Base-by-base conservation (phyloP, 2,888 invertebrate species). In the Pachydiplax longipennis region DNA sequence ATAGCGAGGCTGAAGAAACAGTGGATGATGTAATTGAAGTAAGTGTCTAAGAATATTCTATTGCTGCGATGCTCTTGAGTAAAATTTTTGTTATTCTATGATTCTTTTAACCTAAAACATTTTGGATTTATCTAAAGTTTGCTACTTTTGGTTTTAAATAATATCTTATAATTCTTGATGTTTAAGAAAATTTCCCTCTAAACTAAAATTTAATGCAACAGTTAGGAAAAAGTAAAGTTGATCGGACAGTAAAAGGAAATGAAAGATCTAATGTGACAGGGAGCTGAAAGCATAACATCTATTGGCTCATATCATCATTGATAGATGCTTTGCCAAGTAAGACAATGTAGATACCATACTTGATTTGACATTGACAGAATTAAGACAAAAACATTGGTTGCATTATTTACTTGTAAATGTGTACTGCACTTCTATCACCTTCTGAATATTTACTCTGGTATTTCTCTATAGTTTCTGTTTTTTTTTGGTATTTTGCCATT, bases 1-100 rank as follows among this genome's bases (percentile, higher is more conserved):
- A 98, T 94, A 98, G 98, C 93, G 99, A 99, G 94, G 99, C 99
- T 5, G 99, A 99, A 94, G 99, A 99, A 94, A 97, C 97, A 92
- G 96, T 99, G 0, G 99, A 99, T 94, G 99, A 99, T 94, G 97
- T 99, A 92, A 95, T 99, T 91, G 98, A 99, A 95, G 98, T 98
- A 94, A 94, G 92, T 91, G 25, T 73, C 81, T 25, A 13, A n/a
- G 15, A 82, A 31, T 25, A 8, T 73, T 25, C 8, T 25, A 25
- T 73, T 73, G 73, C 13, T 65, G 13, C 8, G 4, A 12, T 25
- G 13, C 13, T 25, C 13, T 25, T 12, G 25, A 12, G 13, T 73
- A 12, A 25, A 2, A 73, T 10, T 73, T 25, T 73, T 65, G 25
- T 10, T 1, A 65, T 65, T 4, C 2, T n/a, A n/a, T 65, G 2